These are phyloP conservation scores for Tupaia chinensis DNA, from an alignment of 2,113 vertebrate genomes.

Conservation along the genomic window DNA sequence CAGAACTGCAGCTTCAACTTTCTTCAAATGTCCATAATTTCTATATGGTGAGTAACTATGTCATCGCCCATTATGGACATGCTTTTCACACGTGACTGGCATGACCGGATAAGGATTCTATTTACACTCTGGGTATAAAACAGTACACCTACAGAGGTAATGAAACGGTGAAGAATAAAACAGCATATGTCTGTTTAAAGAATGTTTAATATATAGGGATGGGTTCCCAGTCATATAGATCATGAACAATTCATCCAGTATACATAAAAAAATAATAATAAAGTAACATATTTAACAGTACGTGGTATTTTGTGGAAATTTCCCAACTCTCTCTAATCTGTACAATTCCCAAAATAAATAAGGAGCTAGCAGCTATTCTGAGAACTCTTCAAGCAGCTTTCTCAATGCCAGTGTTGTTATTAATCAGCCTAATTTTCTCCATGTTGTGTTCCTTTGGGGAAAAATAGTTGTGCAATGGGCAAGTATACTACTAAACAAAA, in stretches of 20 bases:
- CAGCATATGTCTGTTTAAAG: background rate
- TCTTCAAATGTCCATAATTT: background rate
- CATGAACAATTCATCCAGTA: background rate
- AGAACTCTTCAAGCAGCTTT: constrained; percentile 62
- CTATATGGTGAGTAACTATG: background rate
- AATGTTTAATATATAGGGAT: background rate
- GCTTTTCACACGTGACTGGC: constrained; percentile 55
- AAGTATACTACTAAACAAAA: constrained; percentile 83
- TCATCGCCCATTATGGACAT: background rate
- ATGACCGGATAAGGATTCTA: background rate
- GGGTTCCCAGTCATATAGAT: background rate
- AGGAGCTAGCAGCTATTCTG: constrained; percentile 18
- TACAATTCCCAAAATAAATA: constrained; percentile 67
- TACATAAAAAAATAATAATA: constrained; percentile 43
- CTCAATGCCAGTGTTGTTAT: constrained; percentile 59
- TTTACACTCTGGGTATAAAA: constrained; percentile 59
- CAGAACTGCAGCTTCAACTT: background rate
- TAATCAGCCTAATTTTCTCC: constrained; percentile 71
- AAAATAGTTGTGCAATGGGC: constrained; percentile 64
- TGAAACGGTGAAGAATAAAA: constrained; percentile 7
- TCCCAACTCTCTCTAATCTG: constrained; percentile 43
- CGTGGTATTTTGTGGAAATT: constrained; percentile 56
- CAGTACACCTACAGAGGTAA: background rate
- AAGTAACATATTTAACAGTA: constrained; percentile 30
- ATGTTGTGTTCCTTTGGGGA: constrained; percentile 58